These are phyloP conservation scores for Graphium colonna DNA, from an alignment of 2,888 invertebrate genomes.

Conservation along the genomic window DNA sequence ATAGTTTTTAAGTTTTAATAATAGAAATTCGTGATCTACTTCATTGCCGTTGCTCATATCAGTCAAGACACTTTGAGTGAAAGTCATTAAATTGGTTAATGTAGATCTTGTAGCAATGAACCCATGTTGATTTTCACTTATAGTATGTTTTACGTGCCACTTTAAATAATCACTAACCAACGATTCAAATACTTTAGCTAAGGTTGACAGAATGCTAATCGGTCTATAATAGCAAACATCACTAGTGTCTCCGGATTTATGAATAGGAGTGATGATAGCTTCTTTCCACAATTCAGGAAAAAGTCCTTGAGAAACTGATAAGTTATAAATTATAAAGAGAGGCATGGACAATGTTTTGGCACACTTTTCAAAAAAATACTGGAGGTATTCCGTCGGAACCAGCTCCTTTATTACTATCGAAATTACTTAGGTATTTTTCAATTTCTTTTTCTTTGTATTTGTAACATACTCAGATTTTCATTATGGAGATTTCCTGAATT, in stretches of 20 bases:
- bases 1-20: neutral
- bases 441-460: too few relatives aligned
- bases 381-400: slow-evolving; percentile 15
- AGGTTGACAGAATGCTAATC: neutral
- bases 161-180: neutral
- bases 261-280: slow-evolving; percentile 13
- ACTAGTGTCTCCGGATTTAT: slow-evolving; percentile 4
- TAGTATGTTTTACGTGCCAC: neutral
- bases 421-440: neutral
- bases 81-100: neutral
- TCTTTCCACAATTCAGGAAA: slow-evolving; percentile 17
- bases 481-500: too few relatives aligned
- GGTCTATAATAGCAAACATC: too few relatives aligned
- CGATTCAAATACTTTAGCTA: neutral
- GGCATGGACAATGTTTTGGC: slow-evolving; percentile 4
- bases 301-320: neutral
- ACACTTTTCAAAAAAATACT: slow-evolving; percentile 11
- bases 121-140: neutral
- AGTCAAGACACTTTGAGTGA: too few relatives aligned
- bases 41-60: too few relatives aligned
- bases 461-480: too few relatives aligned
- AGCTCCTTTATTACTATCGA: slow-evolving; percentile 9
- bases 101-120: neutral
- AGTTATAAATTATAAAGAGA: neutral
- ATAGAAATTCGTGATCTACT: too few relatives aligned